A percentile compares a stretch with the other conserved stretches of the same genome.
Conservation (phyloP, 1,140 invertebrate genomes). For the Heliconius melpomene region DNA sequence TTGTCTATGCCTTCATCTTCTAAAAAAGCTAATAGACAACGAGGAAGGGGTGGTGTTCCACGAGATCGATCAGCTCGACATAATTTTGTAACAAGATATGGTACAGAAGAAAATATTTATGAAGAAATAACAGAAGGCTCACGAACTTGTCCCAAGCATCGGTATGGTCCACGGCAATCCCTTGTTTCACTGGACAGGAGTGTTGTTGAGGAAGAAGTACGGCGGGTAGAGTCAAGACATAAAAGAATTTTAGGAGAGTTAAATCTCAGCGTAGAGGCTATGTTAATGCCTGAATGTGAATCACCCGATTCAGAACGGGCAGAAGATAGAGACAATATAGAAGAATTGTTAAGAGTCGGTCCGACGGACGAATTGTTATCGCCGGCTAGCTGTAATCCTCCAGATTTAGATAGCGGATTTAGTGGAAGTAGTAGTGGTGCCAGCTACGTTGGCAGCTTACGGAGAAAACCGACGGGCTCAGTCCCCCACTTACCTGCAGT, state of each 20-base stretch:
- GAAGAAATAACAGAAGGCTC: constrained; percentile 89
- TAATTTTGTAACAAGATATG: constrained; percentile 89
- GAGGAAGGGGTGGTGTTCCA: constrained; percentile 70
- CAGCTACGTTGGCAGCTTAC: constrained; percentile 86
- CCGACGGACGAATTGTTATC: constrained; percentile 88
- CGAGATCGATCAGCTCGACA: constrained; percentile 80
- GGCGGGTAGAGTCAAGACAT: constrained; percentile 88
- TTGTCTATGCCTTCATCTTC: constrained; percentile 83
- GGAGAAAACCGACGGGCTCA: constrained; percentile 81
- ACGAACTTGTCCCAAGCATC: constrained; percentile 79
- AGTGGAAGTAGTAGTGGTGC: constrained; percentile 90
- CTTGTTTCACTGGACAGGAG: constrained; percentile 84
- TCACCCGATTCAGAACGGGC: constrained; percentile 75
- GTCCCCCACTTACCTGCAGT: constrained; percentile 79
- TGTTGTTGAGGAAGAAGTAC: constrained; percentile 90
- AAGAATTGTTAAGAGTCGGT: constrained; percentile 85
- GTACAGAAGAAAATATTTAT: constrained; percentile 93
- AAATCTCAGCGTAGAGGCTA: constrained; percentile 92
- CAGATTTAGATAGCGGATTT: constrained; percentile 90
- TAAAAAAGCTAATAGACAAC: constrained; percentile 66
- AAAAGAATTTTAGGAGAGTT: constrained; percentile 91
- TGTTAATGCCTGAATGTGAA: constrained; percentile 88
- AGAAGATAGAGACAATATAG: constrained; percentile 82
- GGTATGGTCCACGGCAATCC: constrained; percentile 75
- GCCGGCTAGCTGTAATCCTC: constrained; percentile 84